A percentile compares a stretch with the other conserved stretches of the same genome.
Evolutionary conservation across 2,113 vertebrate species (phyloP).

Genomic region (Butorides virescens): DNA sequence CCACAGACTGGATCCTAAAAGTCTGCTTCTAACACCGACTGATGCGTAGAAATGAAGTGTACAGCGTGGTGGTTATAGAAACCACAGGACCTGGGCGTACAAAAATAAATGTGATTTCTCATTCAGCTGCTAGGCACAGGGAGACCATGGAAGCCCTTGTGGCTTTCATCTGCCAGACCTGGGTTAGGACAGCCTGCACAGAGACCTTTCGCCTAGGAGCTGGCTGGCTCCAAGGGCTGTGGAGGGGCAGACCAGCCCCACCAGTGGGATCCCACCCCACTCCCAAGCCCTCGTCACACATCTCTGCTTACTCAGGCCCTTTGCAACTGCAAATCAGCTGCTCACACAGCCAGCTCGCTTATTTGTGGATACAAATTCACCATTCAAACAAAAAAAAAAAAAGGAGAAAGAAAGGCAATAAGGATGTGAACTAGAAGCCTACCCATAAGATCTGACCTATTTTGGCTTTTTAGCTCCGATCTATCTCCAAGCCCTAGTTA

Average conservation of each 20-base stretch:
- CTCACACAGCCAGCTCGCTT: not conserved
- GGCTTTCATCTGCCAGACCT: not conserved
- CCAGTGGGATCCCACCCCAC: rapidly evolving
- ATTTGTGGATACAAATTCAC: not conserved
- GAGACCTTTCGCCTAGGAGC: not conserved
- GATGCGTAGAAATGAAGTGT: not conserved
- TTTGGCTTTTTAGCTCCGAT: not conserved
- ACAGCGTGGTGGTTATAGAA: not conserved
- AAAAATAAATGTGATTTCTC: not conserved
- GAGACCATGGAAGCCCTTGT: not conserved
- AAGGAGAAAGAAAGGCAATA: not conserved
- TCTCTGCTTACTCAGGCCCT: not conserved
- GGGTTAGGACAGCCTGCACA: not conserved
- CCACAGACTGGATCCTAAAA: not conserved
- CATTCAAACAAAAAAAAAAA: not conserved
- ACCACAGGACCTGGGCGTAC: not conserved
- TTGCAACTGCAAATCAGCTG: not conserved
- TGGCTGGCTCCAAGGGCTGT: not conserved
- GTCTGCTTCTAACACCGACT: not conserved
- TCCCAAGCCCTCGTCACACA: not conserved
- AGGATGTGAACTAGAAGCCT: not conserved
- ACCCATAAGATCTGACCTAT: not conserved
- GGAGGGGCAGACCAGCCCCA: not conserved
- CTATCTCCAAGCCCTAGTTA: not conserved
- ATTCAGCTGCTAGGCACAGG: not conserved